Percentiles rank a stretch among this genome's conserved stretches.
These are phyloP conservation scores for Drosophila pachea DNA, from an alignment of 1,140 invertebrate genomes.

Conservation along the genomic window DNA sequence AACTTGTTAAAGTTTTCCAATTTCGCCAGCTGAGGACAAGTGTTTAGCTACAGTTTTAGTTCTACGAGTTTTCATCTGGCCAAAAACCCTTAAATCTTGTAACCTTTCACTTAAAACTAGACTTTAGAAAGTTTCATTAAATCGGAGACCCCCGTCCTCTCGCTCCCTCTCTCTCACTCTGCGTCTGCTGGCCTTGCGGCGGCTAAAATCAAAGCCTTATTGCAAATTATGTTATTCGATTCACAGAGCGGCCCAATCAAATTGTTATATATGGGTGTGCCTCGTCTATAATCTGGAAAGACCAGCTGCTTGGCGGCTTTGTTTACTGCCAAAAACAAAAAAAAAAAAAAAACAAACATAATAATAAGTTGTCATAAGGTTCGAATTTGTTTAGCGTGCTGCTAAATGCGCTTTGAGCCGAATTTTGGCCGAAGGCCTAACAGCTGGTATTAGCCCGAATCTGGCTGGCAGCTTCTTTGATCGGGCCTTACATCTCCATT, in stretches of 20 bases:
- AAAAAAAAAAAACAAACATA: slow-evolving; percentile 17
- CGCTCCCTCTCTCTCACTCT: not conserved
- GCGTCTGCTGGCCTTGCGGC: slow-evolving; percentile 8
- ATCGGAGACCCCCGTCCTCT: not conserved
- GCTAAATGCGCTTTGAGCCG: slow-evolving; percentile 16
- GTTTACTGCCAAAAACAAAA: slow-evolving; percentile 14
- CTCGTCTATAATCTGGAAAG: slow-evolving; percentile 1
- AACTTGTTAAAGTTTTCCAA: slow-evolving; percentile 66
- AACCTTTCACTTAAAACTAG: slow-evolving; percentile 56
- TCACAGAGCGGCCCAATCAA: slow-evolving; percentile 19
- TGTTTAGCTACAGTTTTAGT: slow-evolving; percentile 54
- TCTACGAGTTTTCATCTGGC: not conserved
- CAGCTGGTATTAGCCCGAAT: slow-evolving; percentile 4
- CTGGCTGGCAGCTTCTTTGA: not conserved
- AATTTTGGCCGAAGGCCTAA: slow-evolving; percentile 26
- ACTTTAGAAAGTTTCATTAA: slow-evolving; percentile 59
- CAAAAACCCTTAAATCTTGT: slow-evolving; percentile 59
- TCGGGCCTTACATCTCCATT: slow-evolving; percentile 1
- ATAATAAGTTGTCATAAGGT: slow-evolving; percentile 40
- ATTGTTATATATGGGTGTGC: slow-evolving; percentile 40
- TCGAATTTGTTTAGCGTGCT: slow-evolving; percentile 12
- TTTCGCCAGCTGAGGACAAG: slow-evolving; percentile 64
- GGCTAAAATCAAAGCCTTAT: slow-evolving; percentile 48
- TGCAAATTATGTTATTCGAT: slow-evolving; percentile 31
- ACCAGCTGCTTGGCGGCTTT: slow-evolving; percentile 5